Base-by-base conservation (phyloP, 92 coral and sea anemone genomes). In the Phenganax subtilis region DNA sequence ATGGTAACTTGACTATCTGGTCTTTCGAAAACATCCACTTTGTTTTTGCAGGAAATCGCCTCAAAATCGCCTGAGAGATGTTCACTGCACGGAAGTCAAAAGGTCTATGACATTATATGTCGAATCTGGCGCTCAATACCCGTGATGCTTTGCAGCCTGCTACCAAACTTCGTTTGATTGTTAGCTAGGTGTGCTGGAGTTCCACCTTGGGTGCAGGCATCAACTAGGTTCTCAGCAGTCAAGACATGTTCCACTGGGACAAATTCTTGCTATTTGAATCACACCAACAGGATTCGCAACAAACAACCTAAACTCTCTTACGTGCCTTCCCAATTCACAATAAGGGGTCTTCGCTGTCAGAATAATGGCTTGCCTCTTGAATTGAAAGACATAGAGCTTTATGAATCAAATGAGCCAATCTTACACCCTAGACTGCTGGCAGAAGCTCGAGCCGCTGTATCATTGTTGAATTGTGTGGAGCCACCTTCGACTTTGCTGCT, bases 211-310 rank as follows among this genome's bases (percentile, higher is more conserved):
- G 87, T 54, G 57, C 82, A 81, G 30, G 81, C 31, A 62, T 88
- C 87, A 9, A 89, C 91, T 56, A 87, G 89, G 17, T 78, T 88
- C 25, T 20, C 25, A 20, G 25, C 25, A 20, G 25, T 20, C 25
- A 20, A 37, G 47, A 37, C 56, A 82, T 67, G 31, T 57, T 74
- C 87, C 82, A 47, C 81, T 64, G 54, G 82, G 86, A 81, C 81
- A 81, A 25, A 17, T 28, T 75, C 72, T 83, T 29, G 68, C 6
- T 51, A 58, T 80, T 67, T 90, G 93, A 27, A 88, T 80, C 76
- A 87, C 90, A 11, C 90, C 87, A 69, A 89, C 59, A n/a, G 85
- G 55, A 59, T 89, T 87, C 0, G 88, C 82, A 31, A 90, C 84
- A 56, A 90, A 87, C 0, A 91, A 86, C 28, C 85, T 77, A 76